phyloP scores from a whole-genome alignment of 2,797 vertebrate species.

The Perodicticus potto region DNA sequence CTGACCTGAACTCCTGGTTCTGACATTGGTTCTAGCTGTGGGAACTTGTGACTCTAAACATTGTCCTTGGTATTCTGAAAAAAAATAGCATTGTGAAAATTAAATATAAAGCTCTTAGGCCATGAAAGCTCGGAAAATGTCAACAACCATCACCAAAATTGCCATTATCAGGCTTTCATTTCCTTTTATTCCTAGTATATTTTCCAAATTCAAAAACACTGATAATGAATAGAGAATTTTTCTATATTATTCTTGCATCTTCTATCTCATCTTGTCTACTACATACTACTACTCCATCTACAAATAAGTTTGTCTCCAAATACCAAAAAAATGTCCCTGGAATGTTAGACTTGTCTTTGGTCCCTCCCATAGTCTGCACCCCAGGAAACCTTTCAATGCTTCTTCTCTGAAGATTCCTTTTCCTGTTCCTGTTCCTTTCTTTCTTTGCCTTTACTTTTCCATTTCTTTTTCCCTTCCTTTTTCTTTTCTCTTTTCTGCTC shows the following conservation, averaged over 20 bases:
- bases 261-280: background rate
- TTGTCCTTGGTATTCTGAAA: background rate
- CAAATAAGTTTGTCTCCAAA: conserved; percentile 33
- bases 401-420: background rate
- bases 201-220: conserved; percentile 64
- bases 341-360: conserved; percentile 43
- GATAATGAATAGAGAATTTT: conserved; percentile 15
- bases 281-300: background rate
- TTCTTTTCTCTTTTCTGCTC: background rate
- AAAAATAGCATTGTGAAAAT: conserved; percentile 51
- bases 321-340: conserved; percentile 20
- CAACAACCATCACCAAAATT: background rate
- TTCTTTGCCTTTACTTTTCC: too few species aligned
- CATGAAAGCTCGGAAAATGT: conserved; percentile 14
- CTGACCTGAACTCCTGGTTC: background rate
- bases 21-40: background rate
- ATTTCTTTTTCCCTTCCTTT: too few species aligned
- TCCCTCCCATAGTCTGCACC: background rate
- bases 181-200: background rate
- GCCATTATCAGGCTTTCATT: conserved; percentile 10
- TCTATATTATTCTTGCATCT: conserved; percentile 41
- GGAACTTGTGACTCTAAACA: conserved; percentile 2
- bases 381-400: background rate
- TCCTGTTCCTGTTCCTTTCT: too few species aligned
- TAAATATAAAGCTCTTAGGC: conserved; percentile 40